Evolutionary conservation across 2,797 vertebrate genomes (phyloP).

Genomic region (Momotus momota): DNA sequence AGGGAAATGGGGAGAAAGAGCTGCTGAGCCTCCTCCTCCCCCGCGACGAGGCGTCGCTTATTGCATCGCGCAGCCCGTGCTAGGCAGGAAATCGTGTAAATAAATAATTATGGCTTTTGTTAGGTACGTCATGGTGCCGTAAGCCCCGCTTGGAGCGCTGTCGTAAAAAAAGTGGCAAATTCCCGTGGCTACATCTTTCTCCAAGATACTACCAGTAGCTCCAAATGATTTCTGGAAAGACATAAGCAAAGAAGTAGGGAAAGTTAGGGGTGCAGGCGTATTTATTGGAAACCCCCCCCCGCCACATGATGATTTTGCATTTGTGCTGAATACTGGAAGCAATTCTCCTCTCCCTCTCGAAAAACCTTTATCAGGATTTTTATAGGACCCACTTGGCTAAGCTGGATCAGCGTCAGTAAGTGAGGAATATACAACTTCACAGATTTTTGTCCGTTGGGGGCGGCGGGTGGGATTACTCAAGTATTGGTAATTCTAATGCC

Average conservation of each 20-base stretch:
- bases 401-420: not conserved
- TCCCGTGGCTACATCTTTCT: slow-evolving; percentile 90
- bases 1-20: not conserved
- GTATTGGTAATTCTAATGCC: not conserved
- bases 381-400: not conserved
- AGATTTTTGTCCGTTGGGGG: not conserved
- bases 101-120: slow-evolving; percentile 91
- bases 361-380: not conserved
- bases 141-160: slow-evolving; percentile 96
- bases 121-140: slow-evolving; percentile 97
- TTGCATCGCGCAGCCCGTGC: slow-evolving; percentile 92
- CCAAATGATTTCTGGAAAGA: slow-evolving; percentile 86
- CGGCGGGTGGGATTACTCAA: not conserved
- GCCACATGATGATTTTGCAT: not conserved
- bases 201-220: slow-evolving; percentile 88
- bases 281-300: fast-evolving
- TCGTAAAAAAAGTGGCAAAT: slow-evolving; percentile 97
- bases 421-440: not conserved
- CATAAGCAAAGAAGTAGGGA: not conserved
- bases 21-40: not conserved
- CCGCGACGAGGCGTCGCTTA: slow-evolving; percentile 30
- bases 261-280: not conserved
- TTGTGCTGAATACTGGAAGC: not conserved
- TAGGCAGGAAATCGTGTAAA: slow-evolving; percentile 93
- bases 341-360: not conserved